Base-by-base conservation (phyloP, 2,113 vertebrate genomes). In the Percopsis transmontana region DNA sequence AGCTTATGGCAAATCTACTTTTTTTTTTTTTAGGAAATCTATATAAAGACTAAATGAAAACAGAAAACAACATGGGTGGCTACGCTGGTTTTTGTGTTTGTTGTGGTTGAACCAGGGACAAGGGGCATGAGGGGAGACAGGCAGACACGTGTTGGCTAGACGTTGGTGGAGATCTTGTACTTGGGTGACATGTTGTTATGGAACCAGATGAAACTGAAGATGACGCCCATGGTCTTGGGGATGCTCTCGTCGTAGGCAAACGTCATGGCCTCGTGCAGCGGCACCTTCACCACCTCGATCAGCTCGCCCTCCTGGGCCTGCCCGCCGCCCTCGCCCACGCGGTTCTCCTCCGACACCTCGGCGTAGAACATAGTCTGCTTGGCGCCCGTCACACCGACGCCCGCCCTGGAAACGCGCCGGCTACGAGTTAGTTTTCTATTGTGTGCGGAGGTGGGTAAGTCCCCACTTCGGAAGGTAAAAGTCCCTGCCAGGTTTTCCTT, bases 191-290 rank as follows among this genome's bases (percentile, higher is more conserved):
- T 90, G 82, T 94, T 95, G 87, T 77, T 94, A 65, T 95, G 94
- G 86, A 96, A 96, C 95, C 95, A 96, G 78, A 84, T 92, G 85
- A 96, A 95, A 85, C 94, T 94, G 83, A 96, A 95, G 82, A 95
- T 92, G 69, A 96, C 90, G 0, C 93, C 94, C 91, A 94, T 94
- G 0, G 95, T 94, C 87, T 95, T 95, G 0, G 93, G 92, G 75
- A 95, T 83, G 68, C 86, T 87, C 83, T 95, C 95, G 39, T 95
- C 87, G 59, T 93, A 95, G 68, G 94, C 94, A 72, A 96, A 96
- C 48, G 90, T 94, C 93, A 95, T 94, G 83, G 93, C 92, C 70
- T 96, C 94, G 70, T 90, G 92, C 73, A 96, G 85, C 41, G 95
- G 95, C 60, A 96, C 82, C 81, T 94, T 94, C 63, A 96, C 92